Evolutionary conservation across 2,797 vertebrate genomes (phyloP).

Genomic region (Pseudomugil tenellus): DNA sequence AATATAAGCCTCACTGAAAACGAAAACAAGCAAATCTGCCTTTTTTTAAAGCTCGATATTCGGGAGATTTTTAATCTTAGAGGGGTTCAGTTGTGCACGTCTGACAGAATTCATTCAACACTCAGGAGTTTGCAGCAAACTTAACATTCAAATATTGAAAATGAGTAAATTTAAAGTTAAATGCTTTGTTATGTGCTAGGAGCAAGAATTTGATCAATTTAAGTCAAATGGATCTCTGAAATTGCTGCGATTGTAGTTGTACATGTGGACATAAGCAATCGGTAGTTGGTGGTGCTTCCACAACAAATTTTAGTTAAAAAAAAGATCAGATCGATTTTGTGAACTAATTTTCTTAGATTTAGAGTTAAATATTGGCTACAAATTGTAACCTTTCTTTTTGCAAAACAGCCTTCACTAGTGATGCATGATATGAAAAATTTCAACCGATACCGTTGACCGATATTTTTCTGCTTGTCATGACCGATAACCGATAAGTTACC

Average conservation of each 20-base stretch:
- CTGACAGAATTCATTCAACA: slow-evolving; percentile 6
- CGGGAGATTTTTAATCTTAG: slow-evolving; percentile 6
- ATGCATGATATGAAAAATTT: too few species aligned
- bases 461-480: too few species aligned
- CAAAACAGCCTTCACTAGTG: too few species aligned
- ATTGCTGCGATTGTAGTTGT: neutral
- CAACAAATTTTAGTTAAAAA: neutral
- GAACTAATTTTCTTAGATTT: neutral
- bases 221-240: neutral
- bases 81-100: neutral
- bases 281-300: neutral
- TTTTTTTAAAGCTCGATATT: neutral
- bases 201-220: neutral
- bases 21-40: slow-evolving; percentile 27
- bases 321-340: neutral
- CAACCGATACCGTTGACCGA: too few species aligned
- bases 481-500: too few species aligned
- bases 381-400: neutral
- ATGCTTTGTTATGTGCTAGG: neutral
- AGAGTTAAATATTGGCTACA: neutral
- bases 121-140: neutral
- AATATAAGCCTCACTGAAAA: slow-evolving; percentile 61
- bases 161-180: neutral
- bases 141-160: slow-evolving; percentile 3
- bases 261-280: too few species aligned